Base-by-base conservation (phyloP, 1,140 invertebrate genomes). In the Chlorops oryzae region DNA sequence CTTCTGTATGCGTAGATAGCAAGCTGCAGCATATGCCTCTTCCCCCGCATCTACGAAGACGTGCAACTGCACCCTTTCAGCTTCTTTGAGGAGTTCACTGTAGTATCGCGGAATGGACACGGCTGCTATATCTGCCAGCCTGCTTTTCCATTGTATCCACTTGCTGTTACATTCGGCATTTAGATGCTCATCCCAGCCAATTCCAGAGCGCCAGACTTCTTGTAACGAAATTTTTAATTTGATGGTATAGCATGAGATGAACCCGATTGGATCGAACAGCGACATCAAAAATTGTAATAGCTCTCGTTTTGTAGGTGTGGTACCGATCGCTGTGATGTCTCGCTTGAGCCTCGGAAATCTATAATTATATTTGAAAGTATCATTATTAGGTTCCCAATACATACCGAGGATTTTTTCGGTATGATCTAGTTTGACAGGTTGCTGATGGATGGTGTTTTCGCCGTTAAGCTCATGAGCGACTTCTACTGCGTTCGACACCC, bases 141-240 rank as follows among this genome's bases (percentile, higher is more conserved):
- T n/a, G n/a, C n/a, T n/a, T n/a, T n/a, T n/a, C 28, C 28, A 32
- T n/a, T 32, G 28, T 32, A 9, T 32, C 28, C 28, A 32, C n/a
- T n/a, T 7, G 28, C 7, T n/a, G n/a, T 9, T 9, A n/a, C 7
- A n/a, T n/a, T 32, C 28, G n/a, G 7, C 28, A n/a, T 7, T 32
- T 32, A 32, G 7, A 32, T 7, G 28, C n/a, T 32, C 7, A 32
- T 32, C 28, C 28, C 28, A 32, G 7, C n/a, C n/a, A n/a, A 32
- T n/a, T 7, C 28, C 28, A 13, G 22, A 53, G 17, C 57, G 46
- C 62, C 67, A 72, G 9, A 72, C 57, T 9, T 64, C 45, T 57
- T 74, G 73, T 2, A 74, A 45, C 5, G 74, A 40, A 10, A 73
- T 70, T 56, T 70, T 74, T 23, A 53, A 39, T 27, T 57, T 57